These are phyloP conservation scores for Drosophila formosana DNA, from an alignment of 2,888 invertebrate genomes.

Conservation along the genomic window DNA sequence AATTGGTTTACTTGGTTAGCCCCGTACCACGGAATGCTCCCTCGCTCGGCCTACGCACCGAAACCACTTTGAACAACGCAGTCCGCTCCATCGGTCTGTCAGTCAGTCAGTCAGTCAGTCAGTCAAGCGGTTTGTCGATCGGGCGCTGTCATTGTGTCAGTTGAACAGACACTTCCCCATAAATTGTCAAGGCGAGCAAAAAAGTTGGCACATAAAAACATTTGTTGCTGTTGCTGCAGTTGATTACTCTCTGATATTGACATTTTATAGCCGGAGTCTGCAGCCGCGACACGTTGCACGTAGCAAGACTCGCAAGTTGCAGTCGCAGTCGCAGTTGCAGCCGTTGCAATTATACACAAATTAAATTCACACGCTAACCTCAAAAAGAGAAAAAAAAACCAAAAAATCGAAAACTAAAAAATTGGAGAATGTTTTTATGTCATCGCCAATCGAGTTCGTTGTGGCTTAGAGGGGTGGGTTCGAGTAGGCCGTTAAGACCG, in stretches of 20 bases:
- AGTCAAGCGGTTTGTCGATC: slow-evolving; percentile 28
- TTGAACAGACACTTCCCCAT: slow-evolving; percentile 55
- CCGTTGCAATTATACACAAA: slow-evolving; percentile 70
- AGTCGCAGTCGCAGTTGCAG: slow-evolving; percentile 47
- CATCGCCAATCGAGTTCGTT: slow-evolving; percentile 23
- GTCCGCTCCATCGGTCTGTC: slow-evolving; percentile 21
- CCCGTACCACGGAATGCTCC: not conserved
- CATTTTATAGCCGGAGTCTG: slow-evolving; percentile 51
- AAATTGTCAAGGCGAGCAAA: slow-evolving; percentile 41
- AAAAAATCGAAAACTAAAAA: slow-evolving; percentile 10
- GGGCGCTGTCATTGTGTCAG: slow-evolving; percentile 58
- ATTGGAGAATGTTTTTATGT: slow-evolving; percentile 35
- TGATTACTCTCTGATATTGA: slow-evolving; percentile 76
- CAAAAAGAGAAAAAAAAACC: slow-evolving; percentile 23
- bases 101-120: slow-evolving; percentile 23
- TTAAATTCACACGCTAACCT: slow-evolving; percentile 76
- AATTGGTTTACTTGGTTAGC: slow-evolving; percentile 63
- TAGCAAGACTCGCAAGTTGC: slow-evolving; percentile 6
- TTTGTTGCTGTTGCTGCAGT: slow-evolving; percentile 36
- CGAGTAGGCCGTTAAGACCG: slow-evolving; percentile 10
- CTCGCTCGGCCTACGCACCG: slow-evolving; percentile 38
- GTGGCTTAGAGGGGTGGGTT: not conserved
- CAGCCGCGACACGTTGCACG: slow-evolving; percentile 12
- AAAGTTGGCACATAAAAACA: slow-evolving; percentile 42
- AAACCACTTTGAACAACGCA: slow-evolving; percentile 19